Evolutionary conservation across 2,113 vertebrate genomes (phyloP).

Genomic region (Vombatus ursinus): DNA sequence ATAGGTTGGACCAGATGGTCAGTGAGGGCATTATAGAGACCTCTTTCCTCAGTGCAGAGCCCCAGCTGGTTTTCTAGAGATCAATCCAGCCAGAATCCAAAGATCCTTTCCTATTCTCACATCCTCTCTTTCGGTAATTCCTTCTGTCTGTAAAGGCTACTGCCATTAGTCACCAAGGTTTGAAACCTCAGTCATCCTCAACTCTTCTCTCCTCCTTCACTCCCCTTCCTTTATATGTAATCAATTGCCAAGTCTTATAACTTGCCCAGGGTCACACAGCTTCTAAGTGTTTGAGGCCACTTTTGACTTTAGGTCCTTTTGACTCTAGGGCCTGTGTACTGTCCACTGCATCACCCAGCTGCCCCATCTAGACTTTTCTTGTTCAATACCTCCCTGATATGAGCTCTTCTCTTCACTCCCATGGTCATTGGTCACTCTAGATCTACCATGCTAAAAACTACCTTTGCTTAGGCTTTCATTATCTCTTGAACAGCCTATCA

Average conservation of each 20-base stretch:
- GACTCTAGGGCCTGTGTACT: too few species aligned
- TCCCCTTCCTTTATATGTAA: background rate
- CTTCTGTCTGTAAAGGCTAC: background rate
- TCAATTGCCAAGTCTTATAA: background rate
- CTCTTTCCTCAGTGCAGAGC: background rate
- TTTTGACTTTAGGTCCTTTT: too few species aligned
- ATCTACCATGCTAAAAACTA: slow-evolving; percentile 48
- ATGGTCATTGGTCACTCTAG: slow-evolving; percentile 14
- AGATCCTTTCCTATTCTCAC: background rate
- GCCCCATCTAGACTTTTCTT: background rate
- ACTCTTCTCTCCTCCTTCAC: background rate
- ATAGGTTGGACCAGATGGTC: background rate
- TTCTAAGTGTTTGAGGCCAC: too few species aligned
- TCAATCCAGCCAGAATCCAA: background rate
- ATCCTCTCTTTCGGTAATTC: background rate
- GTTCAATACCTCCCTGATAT: background rate
- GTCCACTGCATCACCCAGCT: too few species aligned
- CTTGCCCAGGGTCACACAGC: too few species aligned
- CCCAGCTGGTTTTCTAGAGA: background rate
- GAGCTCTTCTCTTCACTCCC: background rate
- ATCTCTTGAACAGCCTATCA: background rate
- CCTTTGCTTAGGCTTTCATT: background rate
- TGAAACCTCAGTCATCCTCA: background rate
- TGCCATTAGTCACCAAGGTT: background rate
- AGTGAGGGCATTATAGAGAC: background rate